Percentiles rank a stretch among this genome's conserved stretches.
Conservation (phyloP, 1,140 invertebrate genomes). For the Drosophila melanogaster region DNA sequence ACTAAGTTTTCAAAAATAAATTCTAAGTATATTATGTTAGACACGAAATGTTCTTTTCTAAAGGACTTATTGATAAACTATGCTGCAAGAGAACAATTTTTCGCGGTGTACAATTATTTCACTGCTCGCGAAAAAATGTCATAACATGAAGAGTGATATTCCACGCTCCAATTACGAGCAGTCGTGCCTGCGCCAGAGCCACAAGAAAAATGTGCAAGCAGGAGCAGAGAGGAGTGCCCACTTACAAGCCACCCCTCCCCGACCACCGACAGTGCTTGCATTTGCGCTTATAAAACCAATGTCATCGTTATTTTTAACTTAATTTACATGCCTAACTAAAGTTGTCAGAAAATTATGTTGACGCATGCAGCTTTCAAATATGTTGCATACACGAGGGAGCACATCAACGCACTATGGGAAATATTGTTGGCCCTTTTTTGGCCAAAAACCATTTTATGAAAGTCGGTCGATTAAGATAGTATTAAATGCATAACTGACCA, state of each 20-base stretch:
- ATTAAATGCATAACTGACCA: too few relatives aligned
- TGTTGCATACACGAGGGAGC: slow-evolving; percentile 70
- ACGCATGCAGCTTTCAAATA: slow-evolving; percentile 82
- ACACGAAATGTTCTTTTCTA: too few relatives aligned
- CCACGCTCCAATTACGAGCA: slow-evolving; percentile 83
- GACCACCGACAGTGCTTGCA: slow-evolving; percentile 38
- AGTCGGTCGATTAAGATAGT: too few relatives aligned
- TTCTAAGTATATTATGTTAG: too few relatives aligned
- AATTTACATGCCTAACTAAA: slow-evolving; percentile 83
- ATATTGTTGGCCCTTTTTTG: too few relatives aligned
- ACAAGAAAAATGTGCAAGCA: slow-evolving; percentile 48
- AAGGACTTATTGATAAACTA: too few relatives aligned
- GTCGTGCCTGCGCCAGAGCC: slow-evolving; percentile 54
- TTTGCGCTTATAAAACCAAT: slow-evolving; percentile 81
- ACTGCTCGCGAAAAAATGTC: slow-evolving; percentile 81
- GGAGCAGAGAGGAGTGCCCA: slow-evolving; percentile 19
- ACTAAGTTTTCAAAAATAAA: too few relatives aligned
- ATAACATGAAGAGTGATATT: slow-evolving; percentile 84
- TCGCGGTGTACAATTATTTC: slow-evolving; percentile 77
- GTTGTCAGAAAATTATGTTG: slow-evolving; percentile 83
- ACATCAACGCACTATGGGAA: slow-evolving; percentile 3
- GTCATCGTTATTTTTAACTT: slow-evolving; percentile 83
- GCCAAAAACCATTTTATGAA: too few relatives aligned
- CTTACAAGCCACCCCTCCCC: slow-evolving; percentile 8
- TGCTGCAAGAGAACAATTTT: slow-evolving; percentile 9